Base-by-base conservation (phyloP, 2,797 vertebrate species). In the Tapirus indicus region DNA sequence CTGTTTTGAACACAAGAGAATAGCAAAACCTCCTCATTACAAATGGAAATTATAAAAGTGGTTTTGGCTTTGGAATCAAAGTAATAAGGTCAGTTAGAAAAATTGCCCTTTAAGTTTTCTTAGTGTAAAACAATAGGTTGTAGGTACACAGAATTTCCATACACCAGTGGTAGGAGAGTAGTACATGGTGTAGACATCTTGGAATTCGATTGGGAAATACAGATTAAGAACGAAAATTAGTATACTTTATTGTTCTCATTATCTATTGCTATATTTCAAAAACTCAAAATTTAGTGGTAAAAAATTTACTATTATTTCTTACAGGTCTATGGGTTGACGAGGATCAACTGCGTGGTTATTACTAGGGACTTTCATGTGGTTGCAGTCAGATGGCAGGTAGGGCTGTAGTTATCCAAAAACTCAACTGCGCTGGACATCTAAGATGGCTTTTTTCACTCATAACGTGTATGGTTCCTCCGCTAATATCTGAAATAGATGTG, bases 61-160 rank as follows among this genome's bases (percentile, higher is more conserved):
- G 32, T 47, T 84, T 87, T 85, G 56, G 13, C 27, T 93, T 89
- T 68, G 62, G 62, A 83, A 52, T 27, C 14, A 92, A 91, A 82
- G n/a, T 38, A 29, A 88, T 93, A 94, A 25, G 2, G 5, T 44
- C 25, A 74, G 9, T 25, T 82, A 58, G 32, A 86, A 86, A 94
- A 96, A 92, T 72, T 74, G 8, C 14, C 10, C 35, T 49, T 72
- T 71, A 41, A 88, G 8, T 13, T 35, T 95, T 88, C n/a, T 95
- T 41, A 35, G 7, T 84, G 2, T 85, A 29, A 86, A 85, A 88
- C 38, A n/a, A 56, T 38, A 9, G 32, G 13, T 47, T 86, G 20
- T 74, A 66, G 4, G 35, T 54, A 21, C 3, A 38, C 4, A 72
- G 4, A 91, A 64, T 94, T 75, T 83, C 80, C 21, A 69, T 5